A percentile compares a stretch with the other conserved stretches of the same genome.
Evolutionary conservation across 1,140 invertebrate species (phyloP).

Genomic region (Drusus annulatus): DNA sequence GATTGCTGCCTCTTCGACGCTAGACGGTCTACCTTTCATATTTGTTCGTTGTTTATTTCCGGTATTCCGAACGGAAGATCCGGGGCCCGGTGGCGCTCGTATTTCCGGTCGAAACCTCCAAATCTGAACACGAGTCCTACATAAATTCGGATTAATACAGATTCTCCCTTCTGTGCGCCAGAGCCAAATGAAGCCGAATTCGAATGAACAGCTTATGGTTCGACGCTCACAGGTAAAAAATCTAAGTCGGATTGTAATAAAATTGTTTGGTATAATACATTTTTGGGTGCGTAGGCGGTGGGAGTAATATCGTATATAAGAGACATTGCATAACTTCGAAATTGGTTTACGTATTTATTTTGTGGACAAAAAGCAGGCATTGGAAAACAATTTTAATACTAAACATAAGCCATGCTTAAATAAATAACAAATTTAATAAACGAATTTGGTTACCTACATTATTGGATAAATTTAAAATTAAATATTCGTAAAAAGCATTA

Average conservation of each 20-base stretch:
- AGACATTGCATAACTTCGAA: too few relatives aligned
- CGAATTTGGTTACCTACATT: too few relatives aligned
- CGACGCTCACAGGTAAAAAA: not conserved
- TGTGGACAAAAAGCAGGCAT: too few relatives aligned
- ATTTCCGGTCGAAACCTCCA: constrained; percentile 11
- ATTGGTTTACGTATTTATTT: too few relatives aligned
- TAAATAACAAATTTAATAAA: too few relatives aligned
- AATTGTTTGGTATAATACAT: too few relatives aligned
- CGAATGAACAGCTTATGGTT: not conserved
- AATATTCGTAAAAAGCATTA: too few relatives aligned
- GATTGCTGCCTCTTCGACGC: not conserved
- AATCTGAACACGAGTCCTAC: not conserved
- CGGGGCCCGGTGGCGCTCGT: constrained; percentile 10
- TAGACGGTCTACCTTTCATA: not conserved
- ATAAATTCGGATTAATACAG: not conserved
- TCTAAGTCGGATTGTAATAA: not conserved
- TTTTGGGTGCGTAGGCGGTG: too few relatives aligned
- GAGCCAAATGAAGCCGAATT: not conserved
- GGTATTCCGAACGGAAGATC: constrained; percentile 13
- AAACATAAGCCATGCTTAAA: too few relatives aligned
- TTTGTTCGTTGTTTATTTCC: constrained; percentile 27
- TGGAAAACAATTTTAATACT: too few relatives aligned
- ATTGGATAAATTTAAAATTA: too few relatives aligned
- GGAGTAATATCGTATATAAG: too few relatives aligned
- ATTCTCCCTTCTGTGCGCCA: not conserved